Evolutionary conservation across 2,797 vertebrate genomes (phyloP).

Genomic region (Intellagama lesueurii): DNA sequence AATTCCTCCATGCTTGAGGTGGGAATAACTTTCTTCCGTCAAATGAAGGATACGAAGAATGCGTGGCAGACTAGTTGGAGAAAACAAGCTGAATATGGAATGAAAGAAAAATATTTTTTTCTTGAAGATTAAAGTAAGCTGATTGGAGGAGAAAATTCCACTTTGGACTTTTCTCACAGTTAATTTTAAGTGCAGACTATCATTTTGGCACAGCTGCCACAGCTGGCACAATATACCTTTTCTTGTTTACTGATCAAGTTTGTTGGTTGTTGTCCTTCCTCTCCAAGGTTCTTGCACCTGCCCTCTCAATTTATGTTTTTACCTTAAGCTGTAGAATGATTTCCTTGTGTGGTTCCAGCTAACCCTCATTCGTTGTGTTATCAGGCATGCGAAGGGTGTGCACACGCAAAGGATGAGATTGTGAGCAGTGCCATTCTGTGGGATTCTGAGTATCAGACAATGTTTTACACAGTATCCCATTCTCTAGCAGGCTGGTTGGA

Average conservation of each 20-base stretch:
- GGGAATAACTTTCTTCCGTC: background rate
- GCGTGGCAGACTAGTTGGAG: background rate
- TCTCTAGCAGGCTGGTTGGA: conserved; percentile 84
- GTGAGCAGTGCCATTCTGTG: conserved; percentile 72
- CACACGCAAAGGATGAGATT: conserved; percentile 76
- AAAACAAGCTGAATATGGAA: conserved; percentile 7
- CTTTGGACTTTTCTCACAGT: background rate
- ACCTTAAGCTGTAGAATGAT: background rate
- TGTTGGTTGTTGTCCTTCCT: conserved; percentile 20
- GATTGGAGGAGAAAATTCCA: conserved; percentile 8
- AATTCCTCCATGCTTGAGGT: background rate
- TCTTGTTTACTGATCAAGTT: conserved; percentile 20
- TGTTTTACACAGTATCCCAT: conserved; percentile 79
- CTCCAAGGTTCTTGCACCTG: conserved; percentile 45
- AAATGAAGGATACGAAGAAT: background rate
- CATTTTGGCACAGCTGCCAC: background rate
- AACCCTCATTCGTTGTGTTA: conserved; percentile 61
- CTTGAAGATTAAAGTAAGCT: conserved; percentile 31
- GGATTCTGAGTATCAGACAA: conserved; percentile 79
- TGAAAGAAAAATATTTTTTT: background rate
- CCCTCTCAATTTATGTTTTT: conserved; percentile 21
- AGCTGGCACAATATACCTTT: conserved; percentile 7
- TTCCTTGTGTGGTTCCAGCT: conserved; percentile 11
- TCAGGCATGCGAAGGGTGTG: conserved; percentile 55
- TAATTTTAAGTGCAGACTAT: conserved; percentile 12